Evolutionary conservation across 2,113 vertebrate genomes (phyloP).

Genomic region (Labeo catla): DNA sequence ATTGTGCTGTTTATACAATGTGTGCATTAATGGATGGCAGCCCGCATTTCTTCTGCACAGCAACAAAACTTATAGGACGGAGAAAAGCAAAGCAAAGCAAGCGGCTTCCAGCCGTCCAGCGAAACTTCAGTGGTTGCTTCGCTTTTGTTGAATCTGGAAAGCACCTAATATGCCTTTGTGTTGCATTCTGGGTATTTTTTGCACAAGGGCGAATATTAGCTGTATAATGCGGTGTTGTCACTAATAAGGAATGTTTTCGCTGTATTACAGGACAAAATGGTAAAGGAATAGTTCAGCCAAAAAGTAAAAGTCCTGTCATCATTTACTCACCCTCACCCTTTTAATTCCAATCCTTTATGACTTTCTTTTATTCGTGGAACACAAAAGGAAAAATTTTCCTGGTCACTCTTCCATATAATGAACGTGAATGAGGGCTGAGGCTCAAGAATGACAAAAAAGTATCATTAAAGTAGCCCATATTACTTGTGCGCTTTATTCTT

Average conservation of each 20-base stretch:
- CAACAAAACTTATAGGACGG: constrained; percentile 74
- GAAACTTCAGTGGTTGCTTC: constrained; percentile 34
- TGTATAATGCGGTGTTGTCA: background rate
- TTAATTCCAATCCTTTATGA: background rate
- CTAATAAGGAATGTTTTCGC: constrained; percentile 18
- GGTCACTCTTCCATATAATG: background rate
- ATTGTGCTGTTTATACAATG: constrained; percentile 98
- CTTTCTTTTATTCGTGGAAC: background rate
- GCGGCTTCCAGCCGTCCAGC: constrained; percentile 60
- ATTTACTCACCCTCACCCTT: background rate
- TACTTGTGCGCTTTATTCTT: background rate
- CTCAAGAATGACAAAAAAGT: background rate
- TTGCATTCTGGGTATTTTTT: constrained; percentile 15
- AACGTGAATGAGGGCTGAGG: background rate
- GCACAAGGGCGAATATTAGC: background rate
- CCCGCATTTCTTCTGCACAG: constrained; percentile 94
- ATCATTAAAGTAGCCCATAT: background rate
- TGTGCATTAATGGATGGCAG: constrained; percentile 93
- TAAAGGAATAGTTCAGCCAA: background rate
- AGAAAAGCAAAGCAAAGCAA: constrained; percentile 64
- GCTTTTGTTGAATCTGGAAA: constrained; percentile 38
- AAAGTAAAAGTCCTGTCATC: background rate
- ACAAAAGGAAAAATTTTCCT: background rate
- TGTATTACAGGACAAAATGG: background rate
- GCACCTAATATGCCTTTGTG: constrained; percentile 31